Conservation (phyloP, 1,140 invertebrate genomes). For the Lineus longissimus region DNA sequence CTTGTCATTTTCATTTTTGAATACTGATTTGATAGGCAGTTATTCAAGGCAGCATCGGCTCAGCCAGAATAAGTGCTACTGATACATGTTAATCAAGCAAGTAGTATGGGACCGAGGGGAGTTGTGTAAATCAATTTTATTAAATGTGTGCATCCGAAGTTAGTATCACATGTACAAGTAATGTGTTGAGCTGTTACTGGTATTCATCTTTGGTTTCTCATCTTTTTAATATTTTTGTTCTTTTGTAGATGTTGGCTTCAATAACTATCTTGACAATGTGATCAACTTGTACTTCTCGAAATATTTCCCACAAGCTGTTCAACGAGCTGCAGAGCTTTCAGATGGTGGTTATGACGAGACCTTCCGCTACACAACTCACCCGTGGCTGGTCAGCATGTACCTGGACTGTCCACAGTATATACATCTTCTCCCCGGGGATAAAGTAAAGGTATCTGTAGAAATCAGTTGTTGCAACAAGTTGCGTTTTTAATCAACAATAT, state of each 20-base stretch:
- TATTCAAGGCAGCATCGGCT: too few relatives aligned
- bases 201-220: neutral
- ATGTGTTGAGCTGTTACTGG: neutral
- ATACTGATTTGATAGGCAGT: too few relatives aligned
- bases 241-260: slow-evolving; percentile 40
- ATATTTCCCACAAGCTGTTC: slow-evolving; percentile 36
- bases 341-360: slow-evolving; percentile 27
- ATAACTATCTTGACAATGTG: slow-evolving; percentile 35
- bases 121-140: too few relatives aligned
- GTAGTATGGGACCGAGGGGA: too few relatives aligned
- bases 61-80: too few relatives aligned
- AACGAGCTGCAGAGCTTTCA: slow-evolving; percentile 21
- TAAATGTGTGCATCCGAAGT: neutral
- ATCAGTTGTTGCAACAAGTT: neutral
- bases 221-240: slow-evolving; percentile 4
- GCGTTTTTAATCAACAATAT: neutral
- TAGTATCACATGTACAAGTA: neutral
- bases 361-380: slow-evolving; percentile 43
- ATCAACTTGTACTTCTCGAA: slow-evolving; percentile 38
- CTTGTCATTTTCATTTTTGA: too few relatives aligned
- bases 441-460: slow-evolving; percentile 29
- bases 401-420: slow-evolving; percentile 40
- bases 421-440: slow-evolving; percentile 22
- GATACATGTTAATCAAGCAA: too few relatives aligned
- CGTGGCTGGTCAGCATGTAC: slow-evolving; percentile 41